phyloP scores from a whole-genome alignment of 2,888 invertebrate species.

The Pasiphila rectangulata region DNA sequence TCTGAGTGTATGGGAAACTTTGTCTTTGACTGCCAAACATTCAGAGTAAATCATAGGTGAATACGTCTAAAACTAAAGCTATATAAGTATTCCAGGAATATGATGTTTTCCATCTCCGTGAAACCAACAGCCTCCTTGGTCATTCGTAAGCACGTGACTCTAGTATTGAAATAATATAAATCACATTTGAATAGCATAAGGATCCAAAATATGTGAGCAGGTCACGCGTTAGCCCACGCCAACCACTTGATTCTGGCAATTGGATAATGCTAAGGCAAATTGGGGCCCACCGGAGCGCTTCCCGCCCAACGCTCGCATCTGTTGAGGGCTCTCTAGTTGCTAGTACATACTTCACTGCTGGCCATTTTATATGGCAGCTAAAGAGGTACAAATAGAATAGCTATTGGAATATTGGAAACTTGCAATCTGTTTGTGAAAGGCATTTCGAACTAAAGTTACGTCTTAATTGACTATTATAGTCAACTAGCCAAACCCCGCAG shows the following conservation, averaged over 20 bases:
- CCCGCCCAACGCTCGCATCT: slow-evolving; percentile 52
- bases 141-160: not conserved
- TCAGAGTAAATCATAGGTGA: no score
- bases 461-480: no score
- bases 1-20: no score
- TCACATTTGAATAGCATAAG: slow-evolving; percentile 24
- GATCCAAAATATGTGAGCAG: slow-evolving; percentile 56
- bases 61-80: no score
- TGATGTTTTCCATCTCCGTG: no score
- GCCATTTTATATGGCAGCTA: slow-evolving; percentile 55
- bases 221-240: slow-evolving; percentile 78
- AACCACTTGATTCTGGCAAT: slow-evolving; percentile 74
- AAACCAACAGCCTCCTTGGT: not conserved
- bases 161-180: slow-evolving; percentile 1
- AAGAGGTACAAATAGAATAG: not conserved
- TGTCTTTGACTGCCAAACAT: no score
- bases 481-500: no score
- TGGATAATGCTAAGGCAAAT: slow-evolving; percentile 74
- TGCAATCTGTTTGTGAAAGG: no score
- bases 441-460: no score
- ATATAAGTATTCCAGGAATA: no score
- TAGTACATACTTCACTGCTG: slow-evolving; percentile 49
- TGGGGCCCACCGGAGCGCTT: slow-evolving; percentile 72
- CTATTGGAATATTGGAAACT: no score
- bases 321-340: slow-evolving; percentile 65